Percentiles rank a stretch among this genome's conserved stretches.
These are phyloP conservation scores for Zaprionus tsacasi DNA, from an alignment of 1,140 invertebrate species.

Conservation along the genomic window DNA sequence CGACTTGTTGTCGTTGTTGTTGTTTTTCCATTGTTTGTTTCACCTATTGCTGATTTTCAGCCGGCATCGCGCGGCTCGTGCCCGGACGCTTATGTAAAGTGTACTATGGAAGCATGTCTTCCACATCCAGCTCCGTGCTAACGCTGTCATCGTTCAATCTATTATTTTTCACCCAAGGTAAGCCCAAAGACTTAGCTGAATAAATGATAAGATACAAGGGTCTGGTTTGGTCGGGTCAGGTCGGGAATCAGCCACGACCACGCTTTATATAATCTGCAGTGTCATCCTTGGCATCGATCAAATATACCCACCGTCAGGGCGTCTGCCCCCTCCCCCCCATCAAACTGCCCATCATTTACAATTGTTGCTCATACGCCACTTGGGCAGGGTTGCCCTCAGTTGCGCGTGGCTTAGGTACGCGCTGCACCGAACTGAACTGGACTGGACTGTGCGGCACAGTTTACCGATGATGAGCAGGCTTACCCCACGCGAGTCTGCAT, in stretches of 20 bases:
- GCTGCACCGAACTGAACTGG: neutral
- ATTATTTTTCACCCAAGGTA: slow-evolving; percentile 84
- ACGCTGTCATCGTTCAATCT: slow-evolving; percentile 83
- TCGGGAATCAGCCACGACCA: neutral
- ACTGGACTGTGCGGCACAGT: neutral
- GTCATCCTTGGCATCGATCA: slow-evolving; percentile 16
- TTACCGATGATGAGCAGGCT: neutral
- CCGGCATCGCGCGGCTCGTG: slow-evolving; percentile 48
- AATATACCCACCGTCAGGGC: neutral
- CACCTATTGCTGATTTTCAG: slow-evolving; percentile 39
- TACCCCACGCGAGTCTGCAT: neutral
- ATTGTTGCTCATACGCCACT: slow-evolving; percentile 39
- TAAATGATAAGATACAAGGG: neutral
- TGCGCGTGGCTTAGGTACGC: neutral
- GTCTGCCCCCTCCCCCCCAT: neutral
- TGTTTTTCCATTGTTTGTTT: slow-evolving; percentile 9
- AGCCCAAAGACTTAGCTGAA: slow-evolving; percentile 32
- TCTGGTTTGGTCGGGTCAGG: neutral
- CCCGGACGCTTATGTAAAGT: slow-evolving; percentile 72
- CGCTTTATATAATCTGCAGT: slow-evolving; percentile 39
- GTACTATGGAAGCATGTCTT: slow-evolving; percentile 84
- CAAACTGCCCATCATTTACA: slow-evolving; percentile 1
- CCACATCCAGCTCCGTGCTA: slow-evolving; percentile 81
- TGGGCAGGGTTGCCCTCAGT: neutral
- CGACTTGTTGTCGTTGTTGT: slow-evolving; percentile 28